These are phyloP conservation scores for Araneus ventricosus DNA, from an alignment of 1,140 invertebrate genomes.

Conservation along the genomic window DNA sequence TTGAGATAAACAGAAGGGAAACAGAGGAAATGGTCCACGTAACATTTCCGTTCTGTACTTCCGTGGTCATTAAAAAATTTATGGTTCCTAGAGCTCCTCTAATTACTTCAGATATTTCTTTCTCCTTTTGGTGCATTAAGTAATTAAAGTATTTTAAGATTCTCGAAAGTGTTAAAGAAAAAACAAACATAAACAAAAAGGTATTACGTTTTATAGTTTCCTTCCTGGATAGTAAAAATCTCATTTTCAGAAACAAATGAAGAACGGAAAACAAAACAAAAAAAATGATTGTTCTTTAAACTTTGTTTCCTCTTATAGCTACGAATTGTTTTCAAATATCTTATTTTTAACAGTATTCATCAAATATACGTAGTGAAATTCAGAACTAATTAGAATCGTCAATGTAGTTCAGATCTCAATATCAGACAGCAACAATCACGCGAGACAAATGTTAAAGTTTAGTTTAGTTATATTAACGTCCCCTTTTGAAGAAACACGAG, in stretches of 20 bases:
- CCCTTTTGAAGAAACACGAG: too few species aligned
- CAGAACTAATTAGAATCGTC: too few species aligned
- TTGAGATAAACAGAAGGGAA: neutral
- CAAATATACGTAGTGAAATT: too few species aligned
- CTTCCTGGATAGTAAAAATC: neutral
- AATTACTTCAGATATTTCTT: neutral
- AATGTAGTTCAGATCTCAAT: too few species aligned
- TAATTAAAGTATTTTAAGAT: neutral
- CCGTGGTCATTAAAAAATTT: slow-evolving; percentile 1
- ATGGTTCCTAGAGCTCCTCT: neutral
- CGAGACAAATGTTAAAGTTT: too few species aligned
- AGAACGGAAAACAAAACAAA: neutral
- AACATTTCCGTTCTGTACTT: neutral
- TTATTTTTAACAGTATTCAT: too few species aligned
- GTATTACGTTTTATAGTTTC: neutral
- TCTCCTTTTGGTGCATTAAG: neutral
- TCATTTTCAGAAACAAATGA: neutral
- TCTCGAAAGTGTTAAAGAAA: neutral
- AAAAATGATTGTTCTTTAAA: neutral
- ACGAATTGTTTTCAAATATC: neutral
- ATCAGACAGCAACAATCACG: too few species aligned
- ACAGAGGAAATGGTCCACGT: neutral
- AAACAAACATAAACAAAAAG: neutral
- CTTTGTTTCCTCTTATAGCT: neutral
- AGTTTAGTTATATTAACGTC: too few species aligned